Conservation (phyloP, 1,140 invertebrate genomes). For the Lepidostoma basale region DNA sequence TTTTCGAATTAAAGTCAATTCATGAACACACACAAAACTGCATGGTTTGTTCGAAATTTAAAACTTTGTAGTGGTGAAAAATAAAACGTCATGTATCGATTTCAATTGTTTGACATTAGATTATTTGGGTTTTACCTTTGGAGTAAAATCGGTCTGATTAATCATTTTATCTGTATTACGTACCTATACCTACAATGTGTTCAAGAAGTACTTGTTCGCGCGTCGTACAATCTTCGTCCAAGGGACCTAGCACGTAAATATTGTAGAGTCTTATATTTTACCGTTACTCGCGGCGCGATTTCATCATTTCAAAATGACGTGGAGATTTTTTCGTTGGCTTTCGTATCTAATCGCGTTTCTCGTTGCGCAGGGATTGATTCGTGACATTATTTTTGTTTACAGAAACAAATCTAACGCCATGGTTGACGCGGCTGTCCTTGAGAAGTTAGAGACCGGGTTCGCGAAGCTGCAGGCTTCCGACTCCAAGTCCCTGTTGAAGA, state of each 20-base stretch:
- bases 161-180: too few relatives aligned
- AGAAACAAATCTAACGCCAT: slow-evolving; percentile 75
- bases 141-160: too few relatives aligned
- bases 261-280: too few relatives aligned
- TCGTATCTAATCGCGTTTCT: slow-evolving; percentile 17
- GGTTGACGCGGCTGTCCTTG: slow-evolving; percentile 85
- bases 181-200: slow-evolving; percentile 51
- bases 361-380: neutral
- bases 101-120: too few relatives aligned
- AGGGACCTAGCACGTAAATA: slow-evolving; percentile 3
- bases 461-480: slow-evolving; percentile 85
- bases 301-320: slow-evolving; percentile 40
- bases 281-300: slow-evolving; percentile 8
- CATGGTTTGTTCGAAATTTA: too few relatives aligned
- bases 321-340: slow-evolving; percentile 6
- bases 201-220: slow-evolving; percentile 55
- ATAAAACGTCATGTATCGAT: too few relatives aligned
- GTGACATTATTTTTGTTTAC: slow-evolving; percentile 48
- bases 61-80: too few relatives aligned
- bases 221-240: slow-evolving; percentile 41
- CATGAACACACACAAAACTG: too few relatives aligned
- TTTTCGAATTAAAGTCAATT: too few relatives aligned
- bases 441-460: slow-evolving; percentile 90
- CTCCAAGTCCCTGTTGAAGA: slow-evolving; percentile 94
- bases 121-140: too few relatives aligned